Evolutionary conservation across 2,797 vertebrate species (phyloP).

Genomic region (Catostomus latipinnis): DNA sequence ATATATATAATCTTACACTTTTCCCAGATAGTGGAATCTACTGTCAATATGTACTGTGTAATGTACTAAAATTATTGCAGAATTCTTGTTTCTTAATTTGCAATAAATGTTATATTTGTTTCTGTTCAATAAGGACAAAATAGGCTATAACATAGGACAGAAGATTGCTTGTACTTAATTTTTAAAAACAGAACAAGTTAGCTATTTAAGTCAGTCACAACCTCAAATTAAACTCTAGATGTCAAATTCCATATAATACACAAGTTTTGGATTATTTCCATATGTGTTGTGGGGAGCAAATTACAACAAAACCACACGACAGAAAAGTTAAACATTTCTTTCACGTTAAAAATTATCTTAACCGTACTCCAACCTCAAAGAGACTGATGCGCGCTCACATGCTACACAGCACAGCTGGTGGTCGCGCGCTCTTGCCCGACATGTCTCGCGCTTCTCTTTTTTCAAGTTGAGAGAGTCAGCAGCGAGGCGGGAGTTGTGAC

Average conservation of each 20-base stretch:
- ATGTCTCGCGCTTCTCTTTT: conserved; percentile 1
- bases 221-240: background rate
- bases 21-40: too few relatives aligned
- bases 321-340: background rate
- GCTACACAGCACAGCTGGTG: background rate
- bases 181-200: background rate
- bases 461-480: background rate
- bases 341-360: too few relatives aligned
- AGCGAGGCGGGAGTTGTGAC: background rate
- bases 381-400: background rate
- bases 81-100: too few relatives aligned
- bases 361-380: too few relatives aligned
- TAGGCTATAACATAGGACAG: too few relatives aligned
- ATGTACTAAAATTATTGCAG: too few relatives aligned
- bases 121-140: too few relatives aligned
- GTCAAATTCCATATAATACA: background rate
- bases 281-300: background rate
- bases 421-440: background rate
- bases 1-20: too few relatives aligned
- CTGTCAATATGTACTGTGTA: too few relatives aligned
- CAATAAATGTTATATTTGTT: too few relatives aligned
- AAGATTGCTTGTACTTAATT: too few relatives aligned
- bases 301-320: background rate
- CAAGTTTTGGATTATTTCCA: conserved; percentile 9
- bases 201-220: too few relatives aligned